These are phyloP conservation scores for Noctilio leporinus DNA, from an alignment of 2,113 vertebrate genomes.

Conservation along the genomic window DNA sequence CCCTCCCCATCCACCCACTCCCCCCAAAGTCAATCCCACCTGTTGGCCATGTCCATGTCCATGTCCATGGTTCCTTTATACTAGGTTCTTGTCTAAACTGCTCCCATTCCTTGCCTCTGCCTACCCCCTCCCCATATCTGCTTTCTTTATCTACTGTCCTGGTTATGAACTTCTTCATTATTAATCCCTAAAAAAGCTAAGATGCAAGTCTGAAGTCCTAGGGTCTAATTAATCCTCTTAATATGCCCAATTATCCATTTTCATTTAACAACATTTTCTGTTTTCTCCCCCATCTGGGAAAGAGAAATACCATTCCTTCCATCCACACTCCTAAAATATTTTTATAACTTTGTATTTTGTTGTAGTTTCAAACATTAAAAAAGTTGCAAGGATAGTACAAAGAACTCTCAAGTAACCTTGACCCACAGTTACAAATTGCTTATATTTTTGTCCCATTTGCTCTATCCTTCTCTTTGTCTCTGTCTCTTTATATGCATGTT, in stretches of 20 bases:
- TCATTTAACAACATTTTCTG: background rate
- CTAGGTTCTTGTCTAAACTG: too few relatives aligned
- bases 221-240: background rate
- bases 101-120: too few relatives aligned
- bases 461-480: background rate
- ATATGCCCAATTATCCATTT: background rate
- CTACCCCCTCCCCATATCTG: too few relatives aligned
- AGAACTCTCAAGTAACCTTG: background rate
- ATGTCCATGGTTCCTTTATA: too few relatives aligned
- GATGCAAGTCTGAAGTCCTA: background rate
- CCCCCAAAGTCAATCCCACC: too few relatives aligned
- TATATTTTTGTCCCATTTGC: background rate
- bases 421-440: background rate
- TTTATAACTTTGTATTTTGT: background rate
- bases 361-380: background rate
- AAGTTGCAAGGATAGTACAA: background rate
- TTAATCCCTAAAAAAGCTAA: background rate
- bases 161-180: background rate
- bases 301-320: background rate
- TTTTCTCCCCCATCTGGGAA: too few relatives aligned
- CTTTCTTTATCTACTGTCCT: background rate
- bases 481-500: background rate
- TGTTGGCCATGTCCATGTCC: too few relatives aligned
- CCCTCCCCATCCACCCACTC: too few relatives aligned
- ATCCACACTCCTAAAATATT: background rate